Evolutionary conservation across 2,797 vertebrate genomes (phyloP), one percentile per base, ranked within the genome.

Genomic region (Pipistrellus kuhlii): DNA sequence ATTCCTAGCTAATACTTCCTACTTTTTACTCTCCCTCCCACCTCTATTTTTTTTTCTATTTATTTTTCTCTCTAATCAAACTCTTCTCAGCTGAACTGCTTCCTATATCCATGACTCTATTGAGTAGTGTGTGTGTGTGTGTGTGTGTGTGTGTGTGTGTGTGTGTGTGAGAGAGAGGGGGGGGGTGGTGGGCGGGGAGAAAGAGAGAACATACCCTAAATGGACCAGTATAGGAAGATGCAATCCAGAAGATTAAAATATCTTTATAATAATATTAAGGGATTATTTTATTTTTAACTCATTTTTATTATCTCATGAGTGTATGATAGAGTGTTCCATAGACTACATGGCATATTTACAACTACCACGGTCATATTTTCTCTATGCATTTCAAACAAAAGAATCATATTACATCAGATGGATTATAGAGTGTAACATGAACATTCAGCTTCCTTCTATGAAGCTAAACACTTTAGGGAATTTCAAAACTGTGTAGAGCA

Each of bases 231-330:
- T 44, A 20, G 15, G 51, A 10, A 82, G 25, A 9, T 64, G 4
- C 2, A 38, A 6, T 80, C 41, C 20, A 53, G 21, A 69, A 62
- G 11, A 2, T 71, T 4, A 80, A 86, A 30, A 38, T 27, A 66
- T 44, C 85, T 81, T 87, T 8, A 68, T 81, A 78, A n/a, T n/a
- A 78, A 73, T 46, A 44, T 44, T 44, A 78, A 62, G 0, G 41
- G 17, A 32, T 17, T 48, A 32, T 91, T 92, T 93, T 10, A 77
- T 90, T 95, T 17, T 85, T 88, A 35, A 51, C 3, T 35, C n/a
- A 59, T 7, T 68, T 18, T 72, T 87, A 71, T 51, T 76, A 6
- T 35, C 6, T 89, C 14, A 3, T 32, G 7, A 48, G 48, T 73
- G 1, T 44, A 17, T 6, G 25, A 9, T 57, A 44, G 6, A 55